Conservation (phyloP, 2,113 vertebrate species). For the Corapipo altera region DNA sequence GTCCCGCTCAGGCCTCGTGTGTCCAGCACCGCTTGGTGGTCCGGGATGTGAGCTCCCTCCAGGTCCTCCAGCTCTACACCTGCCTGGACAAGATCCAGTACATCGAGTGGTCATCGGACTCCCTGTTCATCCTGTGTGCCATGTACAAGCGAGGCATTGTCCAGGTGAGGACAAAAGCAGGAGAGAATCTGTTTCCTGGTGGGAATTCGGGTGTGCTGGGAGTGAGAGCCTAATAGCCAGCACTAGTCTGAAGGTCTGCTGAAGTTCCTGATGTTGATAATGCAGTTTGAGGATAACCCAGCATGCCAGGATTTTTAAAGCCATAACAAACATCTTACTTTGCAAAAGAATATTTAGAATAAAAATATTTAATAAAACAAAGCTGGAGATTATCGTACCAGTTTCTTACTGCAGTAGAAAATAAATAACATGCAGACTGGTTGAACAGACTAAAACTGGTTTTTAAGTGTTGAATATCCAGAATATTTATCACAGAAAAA, state of each 20-base stretch:
- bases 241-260: neutral
- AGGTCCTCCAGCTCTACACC: slow-evolving; percentile 87
- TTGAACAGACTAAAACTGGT: neutral
- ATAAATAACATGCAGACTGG: neutral
- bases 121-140: slow-evolving; percentile 90
- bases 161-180: slow-evolving; percentile 75
- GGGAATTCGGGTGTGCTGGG: rapidly evolving
- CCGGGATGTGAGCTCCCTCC: slow-evolving; percentile 82
- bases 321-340: rapidly evolving
- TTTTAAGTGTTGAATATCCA: neutral
- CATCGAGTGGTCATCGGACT: slow-evolving; percentile 94
- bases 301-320: neutral
- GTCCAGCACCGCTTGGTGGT: slow-evolving; percentile 90
- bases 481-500: neutral
- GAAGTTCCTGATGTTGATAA: neutral
- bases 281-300: neutral
- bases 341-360: neutral
- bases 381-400: neutral
- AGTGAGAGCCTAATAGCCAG: rapidly evolving
- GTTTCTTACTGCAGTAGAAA: neutral
- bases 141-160: slow-evolving; percentile 93
- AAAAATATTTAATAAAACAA: neutral
- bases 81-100: slow-evolving; percentile 92
- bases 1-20: slow-evolving; percentile 82
- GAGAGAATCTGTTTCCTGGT: rapidly evolving